phyloP scores from a whole-genome alignment of 2,113 vertebrate genomes.

The Brienomyrus longianalis region DNA sequence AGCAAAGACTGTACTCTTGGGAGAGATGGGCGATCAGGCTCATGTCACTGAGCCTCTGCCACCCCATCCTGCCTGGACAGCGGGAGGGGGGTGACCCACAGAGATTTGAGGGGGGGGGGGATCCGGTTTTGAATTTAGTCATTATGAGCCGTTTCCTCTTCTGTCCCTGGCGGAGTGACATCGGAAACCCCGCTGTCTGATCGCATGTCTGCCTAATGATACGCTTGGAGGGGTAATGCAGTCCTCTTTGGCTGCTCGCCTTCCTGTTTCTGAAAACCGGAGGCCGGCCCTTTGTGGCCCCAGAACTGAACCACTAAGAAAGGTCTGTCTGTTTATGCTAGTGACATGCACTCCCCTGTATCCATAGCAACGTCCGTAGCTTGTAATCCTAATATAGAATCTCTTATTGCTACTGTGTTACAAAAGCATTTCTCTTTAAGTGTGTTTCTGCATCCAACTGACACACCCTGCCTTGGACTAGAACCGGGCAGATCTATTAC shows the following conservation, averaged over 20 bases:
- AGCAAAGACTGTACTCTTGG: background rate
- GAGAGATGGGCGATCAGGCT: background rate
- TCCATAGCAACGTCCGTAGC: background rate
- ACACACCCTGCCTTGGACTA: background rate
- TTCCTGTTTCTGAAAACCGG: background rate
- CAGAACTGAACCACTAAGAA: background rate
- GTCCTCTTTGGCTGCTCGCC: background rate
- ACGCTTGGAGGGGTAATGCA: slow-evolving; percentile 12
- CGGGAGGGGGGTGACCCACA: background rate
- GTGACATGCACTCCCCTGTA: background rate
- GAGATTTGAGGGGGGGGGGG: background rate
- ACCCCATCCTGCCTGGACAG: background rate
- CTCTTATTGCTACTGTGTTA: background rate
- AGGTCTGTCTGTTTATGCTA: background rate
- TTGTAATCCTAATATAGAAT: background rate
- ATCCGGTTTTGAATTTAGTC: slow-evolving; percentile 12
- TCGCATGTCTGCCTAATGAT: slow-evolving; percentile 12
- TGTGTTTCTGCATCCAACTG: background rate
- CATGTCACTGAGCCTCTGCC: background rate
- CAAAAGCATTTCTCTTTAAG: background rate
- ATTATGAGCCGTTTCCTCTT: slow-evolving; percentile 3
- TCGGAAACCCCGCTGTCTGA: slow-evolving; percentile 6
- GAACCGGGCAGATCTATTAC: background rate
- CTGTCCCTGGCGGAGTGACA: background rate
- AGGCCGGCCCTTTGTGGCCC: background rate